Base-by-base conservation (phyloP, 2,113 vertebrate species). In the Tetrao urogallus region DNA sequence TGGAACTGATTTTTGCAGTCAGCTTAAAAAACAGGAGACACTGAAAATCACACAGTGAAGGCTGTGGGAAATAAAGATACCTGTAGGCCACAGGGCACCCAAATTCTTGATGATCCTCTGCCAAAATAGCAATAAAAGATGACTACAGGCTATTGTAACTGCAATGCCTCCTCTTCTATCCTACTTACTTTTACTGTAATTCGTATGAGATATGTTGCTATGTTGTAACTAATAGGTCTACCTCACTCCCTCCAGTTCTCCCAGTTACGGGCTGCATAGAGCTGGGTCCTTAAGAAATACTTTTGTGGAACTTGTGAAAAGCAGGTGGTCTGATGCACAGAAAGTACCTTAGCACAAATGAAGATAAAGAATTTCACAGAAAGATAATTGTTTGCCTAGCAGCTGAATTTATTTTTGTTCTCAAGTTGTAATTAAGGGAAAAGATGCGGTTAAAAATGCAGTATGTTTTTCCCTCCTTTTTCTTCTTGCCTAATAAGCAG, bases 311-410 rank as follows among this genome's bases (percentile, higher is more conserved):
- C 69, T 88, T 89, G 13, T 88, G 69, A 91, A 88, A 94, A 89
- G 75, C 82, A 91, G 87, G 91, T 91, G 89, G 93, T 92, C 94
- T 38, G 2, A 96, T 2, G 32, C 34, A 72, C 52, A 85, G 77
- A 92, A 89, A 82, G 45, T 50, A 73, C 48, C 69, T 93, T 90
- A 94, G 77, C 90, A 75, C 66, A 94, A 93, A 96, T 86, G 82
- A 88, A 94, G 93, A 96, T 95, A 90, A 91, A 90, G 63, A 92
- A 78, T 92, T 97, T 95, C 94, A 78, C 88, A 86, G 90, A 48
- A 91, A 94, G 88, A 84, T 94, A 95, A 95, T 93, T 88, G 48
- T 90, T 86, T 95, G 85, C 94, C 94, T 94, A 83, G 85, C 34
- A 95, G 93, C 88, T 75, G 85, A 94, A 88, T 90, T 95, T 90